Conservation (phyloP, 2,888 invertebrate genomes). For the Drosophila nigritarsus region DNA sequence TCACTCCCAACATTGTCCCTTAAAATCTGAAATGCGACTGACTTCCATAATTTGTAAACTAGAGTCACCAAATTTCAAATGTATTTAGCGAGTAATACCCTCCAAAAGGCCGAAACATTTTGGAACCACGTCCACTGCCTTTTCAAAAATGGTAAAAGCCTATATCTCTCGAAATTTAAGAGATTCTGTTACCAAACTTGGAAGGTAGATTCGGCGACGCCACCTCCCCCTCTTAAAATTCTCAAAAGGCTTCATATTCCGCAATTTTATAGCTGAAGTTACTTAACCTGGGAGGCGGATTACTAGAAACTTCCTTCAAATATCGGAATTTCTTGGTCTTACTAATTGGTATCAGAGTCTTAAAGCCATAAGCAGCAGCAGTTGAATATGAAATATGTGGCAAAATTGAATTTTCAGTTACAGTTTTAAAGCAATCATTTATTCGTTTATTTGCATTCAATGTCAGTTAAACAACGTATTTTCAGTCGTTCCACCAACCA, state of each 20-base stretch:
- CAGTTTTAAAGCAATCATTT: slow-evolving; percentile 8
- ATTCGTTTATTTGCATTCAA: slow-evolving; percentile 19
- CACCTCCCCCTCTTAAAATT: too few species aligned
- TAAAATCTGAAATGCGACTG: too few species aligned
- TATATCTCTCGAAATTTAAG: neutral
- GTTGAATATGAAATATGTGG: neutral
- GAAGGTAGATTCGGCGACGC: neutral
- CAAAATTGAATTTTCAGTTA: neutral
- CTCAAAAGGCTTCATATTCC: too few species aligned
- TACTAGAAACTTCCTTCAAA: neutral
- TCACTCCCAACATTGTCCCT: too few species aligned
- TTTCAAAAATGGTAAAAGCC: neutral
- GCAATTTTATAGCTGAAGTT: neutral
- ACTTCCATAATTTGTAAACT: too few species aligned
- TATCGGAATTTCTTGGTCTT: neutral
- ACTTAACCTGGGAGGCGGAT: neutral
- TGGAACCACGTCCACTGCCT: neutral
- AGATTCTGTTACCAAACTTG: neutral
- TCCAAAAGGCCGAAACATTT: neutral
- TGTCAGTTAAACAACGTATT: neutral
- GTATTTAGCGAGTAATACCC: too few species aligned
- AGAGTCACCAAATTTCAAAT: too few species aligned
- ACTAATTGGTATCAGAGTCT: neutral
- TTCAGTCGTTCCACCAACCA: slow-evolving; percentile 72
- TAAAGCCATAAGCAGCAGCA: neutral